Base-by-base conservation (phyloP, 2,113 vertebrate genomes). In the Leptodactylus fuscus region DNA sequence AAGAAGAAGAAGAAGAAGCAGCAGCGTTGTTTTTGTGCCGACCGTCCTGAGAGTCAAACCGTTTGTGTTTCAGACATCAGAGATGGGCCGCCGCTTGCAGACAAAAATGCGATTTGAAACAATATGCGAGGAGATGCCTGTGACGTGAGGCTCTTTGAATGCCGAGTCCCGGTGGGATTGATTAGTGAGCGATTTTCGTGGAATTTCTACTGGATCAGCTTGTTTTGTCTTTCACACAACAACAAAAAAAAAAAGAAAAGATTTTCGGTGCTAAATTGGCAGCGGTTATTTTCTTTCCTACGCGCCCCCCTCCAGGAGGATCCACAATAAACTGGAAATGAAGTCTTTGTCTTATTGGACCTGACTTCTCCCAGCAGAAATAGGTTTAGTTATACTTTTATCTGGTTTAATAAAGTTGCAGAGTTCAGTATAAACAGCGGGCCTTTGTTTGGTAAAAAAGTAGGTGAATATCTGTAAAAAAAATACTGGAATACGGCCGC, bases 181-280 rank as follows among this genome's bases (percentile, higher is more conserved):
- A 77, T 85, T 85, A 85, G 76, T 53, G 51, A 27, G 76, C 46
- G 32, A 77, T 80, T 78, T 80, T 58, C 22, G 24, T 60, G 65
- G 83, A 79, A 80, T 79, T 75, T 79, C 83, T 80, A 27, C 75
- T 79, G 62, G 77, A 79, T 79, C 83, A 85, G 83, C 75, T 85
- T 70, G 62, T 71, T 79, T 32, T 53, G 69, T 77, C 73, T 85
- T 85, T 62, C 41, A 49, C 55, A 67, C 29, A 67, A 67, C 62
- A 34, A 67, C 62, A 67, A 18, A 18, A 36, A 65, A 55, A 65
- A 65, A 74, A 83, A n/a, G n/a, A n/a, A 27, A 78, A 34, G 34
- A 67, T 83, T 34, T n/a, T n/a, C n/a, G 20, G 75, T 44, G 20
- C 62, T 85, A 85, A 85, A 70, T 85, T 79, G 74, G 75, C 83